Evolutionary conservation across 2,113 vertebrate species (phyloP).

Genomic region (Lepisosteus osseus): DNA sequence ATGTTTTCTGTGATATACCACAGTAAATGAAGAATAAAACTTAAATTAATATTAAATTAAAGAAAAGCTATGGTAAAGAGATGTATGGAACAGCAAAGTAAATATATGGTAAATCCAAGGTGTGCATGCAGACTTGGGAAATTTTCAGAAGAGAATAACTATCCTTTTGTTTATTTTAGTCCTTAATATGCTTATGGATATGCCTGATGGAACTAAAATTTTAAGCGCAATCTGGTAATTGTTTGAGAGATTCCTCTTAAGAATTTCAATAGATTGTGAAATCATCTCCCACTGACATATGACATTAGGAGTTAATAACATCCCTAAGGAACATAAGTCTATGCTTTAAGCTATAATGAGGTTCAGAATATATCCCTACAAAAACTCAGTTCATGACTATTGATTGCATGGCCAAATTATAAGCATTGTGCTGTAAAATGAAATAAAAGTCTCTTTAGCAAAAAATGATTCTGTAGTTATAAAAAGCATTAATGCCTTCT

Average conservation of each 20-base stretch:
- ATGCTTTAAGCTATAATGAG: constrained; percentile 16
- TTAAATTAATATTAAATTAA: no score
- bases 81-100: no score
- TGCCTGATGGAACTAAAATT: no score
- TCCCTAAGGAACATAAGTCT: background rate
- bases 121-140: no score
- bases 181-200: no score
- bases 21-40: no score
- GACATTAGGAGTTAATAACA: constrained; percentile 10
- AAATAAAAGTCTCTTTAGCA: background rate
- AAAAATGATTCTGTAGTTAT: background rate
- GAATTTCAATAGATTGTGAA: background rate
- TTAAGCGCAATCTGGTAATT: background rate
- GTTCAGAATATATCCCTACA: constrained; percentile 67
- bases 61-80: no score
- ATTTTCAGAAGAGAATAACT: no score
- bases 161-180: no score
- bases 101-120: no score
- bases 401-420: constrained; percentile 77
- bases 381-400: constrained; percentile 78
- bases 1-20: no score
- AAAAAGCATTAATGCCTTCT: background rate
- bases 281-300: background rate
- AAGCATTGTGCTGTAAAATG: constrained; percentile 56
- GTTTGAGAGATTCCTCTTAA: background rate